These are phyloP conservation scores for Pollenia amentaria DNA, from an alignment of 2,888 invertebrate species.

Conservation along the genomic window DNA sequence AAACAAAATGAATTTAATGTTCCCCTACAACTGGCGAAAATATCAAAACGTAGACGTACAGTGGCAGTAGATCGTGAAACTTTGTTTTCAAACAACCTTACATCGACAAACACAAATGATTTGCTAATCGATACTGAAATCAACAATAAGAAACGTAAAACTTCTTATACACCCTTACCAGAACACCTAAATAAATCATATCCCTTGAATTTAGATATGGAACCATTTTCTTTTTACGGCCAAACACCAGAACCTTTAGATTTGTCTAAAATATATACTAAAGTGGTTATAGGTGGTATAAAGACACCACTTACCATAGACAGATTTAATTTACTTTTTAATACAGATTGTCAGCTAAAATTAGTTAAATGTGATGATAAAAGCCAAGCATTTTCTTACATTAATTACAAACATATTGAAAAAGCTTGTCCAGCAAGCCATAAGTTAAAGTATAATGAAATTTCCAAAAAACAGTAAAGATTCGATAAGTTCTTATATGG, in stretches of 20 bases:
- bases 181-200: conserved; percentile 4
- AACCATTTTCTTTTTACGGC: conserved; percentile 77
- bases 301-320: conserved; percentile 77
- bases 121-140: conserved; percentile 3
- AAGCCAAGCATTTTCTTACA: conserved; percentile 22
- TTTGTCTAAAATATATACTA: conserved; percentile 78
- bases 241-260: conserved; percentile 73
- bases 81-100: conserved; percentile 12
- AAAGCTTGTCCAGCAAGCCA: conserved; percentile 78
- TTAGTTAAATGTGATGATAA: conserved; percentile 73
- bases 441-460: conserved; percentile 73
- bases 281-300: conserved; percentile 77
- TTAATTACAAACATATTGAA: conserved; percentile 71
- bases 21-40: conserved; percentile 72
- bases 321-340: conserved; percentile 77
- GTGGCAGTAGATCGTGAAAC: conserved; percentile 75
- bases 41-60: conserved; percentile 77
- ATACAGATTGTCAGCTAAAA: conserved; percentile 76
- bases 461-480: neutral
- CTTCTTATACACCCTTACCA: conserved; percentile 3
- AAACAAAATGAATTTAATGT: conserved; percentile 38
- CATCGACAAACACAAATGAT: conserved; percentile 10
- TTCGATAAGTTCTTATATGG: neutral
- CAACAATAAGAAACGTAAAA: conserved; percentile 68
- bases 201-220: conserved; percentile 57